Evolutionary conservation across 2,113 vertebrate species (phyloP).

Genomic region (Nothoprocta pentlandii): DNA sequence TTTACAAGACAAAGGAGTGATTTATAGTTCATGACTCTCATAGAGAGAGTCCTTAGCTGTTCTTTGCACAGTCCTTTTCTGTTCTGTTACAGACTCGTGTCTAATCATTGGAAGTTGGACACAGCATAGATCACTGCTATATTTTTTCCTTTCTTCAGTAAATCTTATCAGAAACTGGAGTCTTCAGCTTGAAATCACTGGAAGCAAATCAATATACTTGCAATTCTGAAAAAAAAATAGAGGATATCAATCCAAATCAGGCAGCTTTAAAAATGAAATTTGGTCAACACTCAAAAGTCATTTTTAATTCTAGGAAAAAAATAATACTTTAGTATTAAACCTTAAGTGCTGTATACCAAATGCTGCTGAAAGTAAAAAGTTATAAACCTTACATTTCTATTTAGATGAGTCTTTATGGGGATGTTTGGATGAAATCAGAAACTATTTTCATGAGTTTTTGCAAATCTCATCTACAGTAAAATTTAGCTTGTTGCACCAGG

Average conservation of each 20-base stretch:
- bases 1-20: fast-evolving
- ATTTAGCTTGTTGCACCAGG: constrained; percentile 54
- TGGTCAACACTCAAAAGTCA: not conserved
- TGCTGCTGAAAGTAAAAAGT: not conserved
- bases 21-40: not conserved
- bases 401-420: constrained; percentile 4
- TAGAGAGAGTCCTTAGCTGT: not conserved
- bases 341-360: not conserved
- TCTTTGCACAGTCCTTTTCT: not conserved
- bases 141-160: fast-evolving
- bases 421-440: constrained; percentile 43
- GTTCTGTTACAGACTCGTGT: not conserved
- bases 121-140: not conserved
- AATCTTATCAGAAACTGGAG: not conserved
- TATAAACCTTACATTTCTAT: constrained; percentile 28
- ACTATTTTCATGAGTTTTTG: constrained; percentile 31
- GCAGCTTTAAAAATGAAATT: constrained; percentile 1
- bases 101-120: not conserved
- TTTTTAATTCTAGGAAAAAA: not conserved
- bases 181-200: not conserved
- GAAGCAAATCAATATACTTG: not conserved
- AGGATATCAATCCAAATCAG: not conserved
- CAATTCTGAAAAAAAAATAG: not conserved
- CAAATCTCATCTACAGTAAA: constrained; percentile 44
- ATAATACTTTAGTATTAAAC: not conserved